A percentile compares a stretch with the other conserved stretches of the same genome.
Evolutionary conservation across 1,140 invertebrate genomes (phyloP).

Genomic region (Panonychus citri): DNA sequence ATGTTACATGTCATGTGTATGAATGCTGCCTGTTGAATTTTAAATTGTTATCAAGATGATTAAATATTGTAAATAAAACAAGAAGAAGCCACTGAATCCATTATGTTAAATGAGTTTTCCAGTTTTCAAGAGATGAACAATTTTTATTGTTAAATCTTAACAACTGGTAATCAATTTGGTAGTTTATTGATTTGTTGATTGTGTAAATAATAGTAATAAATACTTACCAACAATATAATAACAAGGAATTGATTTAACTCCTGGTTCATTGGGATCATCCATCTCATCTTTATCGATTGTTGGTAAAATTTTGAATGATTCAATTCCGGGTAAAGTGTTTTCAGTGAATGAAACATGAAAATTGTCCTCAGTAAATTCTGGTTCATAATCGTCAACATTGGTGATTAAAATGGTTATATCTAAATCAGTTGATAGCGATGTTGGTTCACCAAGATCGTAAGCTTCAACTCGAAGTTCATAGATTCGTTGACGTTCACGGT

Average conservation of each 20-base stretch:
- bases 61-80: no score
- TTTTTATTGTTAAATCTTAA: no score
- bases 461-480: constrained; percentile 48
- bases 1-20: no score
- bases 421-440: constrained; percentile 55
- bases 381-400: constrained; percentile 68
- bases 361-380: constrained; percentile 48
- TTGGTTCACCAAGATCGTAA: constrained; percentile 47
- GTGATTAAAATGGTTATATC: constrained; percentile 69
- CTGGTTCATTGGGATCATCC: constrained; percentile 44
- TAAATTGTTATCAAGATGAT: no score
- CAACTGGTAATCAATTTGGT: no score
- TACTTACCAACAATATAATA: constrained; percentile 44
- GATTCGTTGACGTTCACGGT: constrained; percentile 2
- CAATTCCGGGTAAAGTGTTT: constrained; percentile 39
- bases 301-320: constrained; percentile 42
- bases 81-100: no score
- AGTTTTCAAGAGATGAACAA: no score
- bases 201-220: not conserved
- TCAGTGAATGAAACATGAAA: constrained; percentile 29
- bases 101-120: no score
- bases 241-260: constrained; percentile 31
- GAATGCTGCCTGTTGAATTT: no score
- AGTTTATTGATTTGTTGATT: not conserved
- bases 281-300: constrained; percentile 49